Percentiles rank a stretch among this genome's conserved stretches.
Evolutionary conservation across 2,888 invertebrate species (phyloP).

Genomic region (Limnephilus marmoratus): DNA sequence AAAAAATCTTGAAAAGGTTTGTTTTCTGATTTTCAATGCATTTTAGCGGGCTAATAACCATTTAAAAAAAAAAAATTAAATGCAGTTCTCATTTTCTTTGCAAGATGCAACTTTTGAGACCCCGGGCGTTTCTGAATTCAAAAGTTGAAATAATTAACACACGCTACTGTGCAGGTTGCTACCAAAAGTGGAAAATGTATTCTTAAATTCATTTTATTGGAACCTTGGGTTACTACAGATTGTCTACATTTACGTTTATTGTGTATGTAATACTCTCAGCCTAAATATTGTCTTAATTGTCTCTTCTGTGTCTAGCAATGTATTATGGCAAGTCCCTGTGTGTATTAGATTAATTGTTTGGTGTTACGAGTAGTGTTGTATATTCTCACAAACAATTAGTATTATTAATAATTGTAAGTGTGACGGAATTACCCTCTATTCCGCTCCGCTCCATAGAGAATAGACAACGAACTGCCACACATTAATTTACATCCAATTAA

Average conservation of each 20-base stretch:
- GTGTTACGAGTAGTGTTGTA: not conserved
- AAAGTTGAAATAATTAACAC: too few species aligned
- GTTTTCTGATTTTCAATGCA: too few species aligned
- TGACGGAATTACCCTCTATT: not conserved
- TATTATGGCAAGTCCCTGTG: not conserved
- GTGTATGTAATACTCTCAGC: not conserved
- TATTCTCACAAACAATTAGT: not conserved
- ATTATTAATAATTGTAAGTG: not conserved
- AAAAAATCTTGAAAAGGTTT: too few species aligned
- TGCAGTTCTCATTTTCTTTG: too few species aligned
- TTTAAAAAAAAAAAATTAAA: too few species aligned
- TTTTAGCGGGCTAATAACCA: too few species aligned
- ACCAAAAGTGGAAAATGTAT: too few species aligned
- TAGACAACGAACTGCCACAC: not conserved
- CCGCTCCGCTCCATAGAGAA: not conserved
- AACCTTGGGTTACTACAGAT: too few species aligned
- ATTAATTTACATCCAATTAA: not conserved
- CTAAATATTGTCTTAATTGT: not conserved
- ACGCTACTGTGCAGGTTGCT: too few species aligned
- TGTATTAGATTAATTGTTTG: not conserved
- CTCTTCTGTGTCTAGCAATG: not conserved
- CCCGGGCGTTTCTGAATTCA: too few species aligned
- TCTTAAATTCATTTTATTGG: too few species aligned
- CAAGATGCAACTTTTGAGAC: too few species aligned
- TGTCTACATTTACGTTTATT: not conserved